Evolutionary conservation across 2,797 vertebrate species (phyloP), one percentile per base, ranked within the genome.

Genomic region (Carapus acus): DNA sequence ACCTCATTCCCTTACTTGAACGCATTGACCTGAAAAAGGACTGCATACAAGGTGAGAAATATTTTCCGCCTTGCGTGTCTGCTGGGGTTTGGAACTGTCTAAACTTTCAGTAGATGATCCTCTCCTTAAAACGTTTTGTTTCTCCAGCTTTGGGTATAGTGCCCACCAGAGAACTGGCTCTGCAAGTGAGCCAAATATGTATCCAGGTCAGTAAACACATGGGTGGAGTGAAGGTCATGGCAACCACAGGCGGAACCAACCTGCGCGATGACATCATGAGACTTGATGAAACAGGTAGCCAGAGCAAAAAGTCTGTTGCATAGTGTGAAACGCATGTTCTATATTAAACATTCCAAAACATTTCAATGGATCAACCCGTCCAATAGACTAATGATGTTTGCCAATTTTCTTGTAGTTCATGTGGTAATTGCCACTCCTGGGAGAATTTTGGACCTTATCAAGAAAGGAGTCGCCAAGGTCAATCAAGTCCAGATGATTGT

Each of bases 1-100:
- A 98, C 96, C 96, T 99, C 94, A 99, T 99, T 91, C 96, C 96
- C 89, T 94, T 99, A 94, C 94, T 99, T 94, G 96, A 99, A 93
- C 91, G 96, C 74, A 95, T 99, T 79, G 96, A 99, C 90, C 92
- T 99, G 88, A 98, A 98, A 91, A 96, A 87, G 88, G 94, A 97
- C 88, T 93, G 90, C 85, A 97, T 98, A 90, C 96, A 99, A 94
- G 96, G 96, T 27, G 24, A 27, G 24, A 8, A 27, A 27, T 5
- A 27, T n/a, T n/a, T n/a, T n/a, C n/a, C n/a, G n/a, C n/a, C n/a
- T n/a, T n/a, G n/a, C n/a, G n/a, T n/a, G n/a, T n/a, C n/a, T n/a
- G n/a, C n/a, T n/a, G n/a, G n/a, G 24, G 24, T 27, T 4, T 27
- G 24, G 4, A 27, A 4, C 4, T 27, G 24, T 27, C 24, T 27